phyloP scores from a whole-genome alignment of 2,797 vertebrate genomes.

The Tadarida brasiliensis region DNA sequence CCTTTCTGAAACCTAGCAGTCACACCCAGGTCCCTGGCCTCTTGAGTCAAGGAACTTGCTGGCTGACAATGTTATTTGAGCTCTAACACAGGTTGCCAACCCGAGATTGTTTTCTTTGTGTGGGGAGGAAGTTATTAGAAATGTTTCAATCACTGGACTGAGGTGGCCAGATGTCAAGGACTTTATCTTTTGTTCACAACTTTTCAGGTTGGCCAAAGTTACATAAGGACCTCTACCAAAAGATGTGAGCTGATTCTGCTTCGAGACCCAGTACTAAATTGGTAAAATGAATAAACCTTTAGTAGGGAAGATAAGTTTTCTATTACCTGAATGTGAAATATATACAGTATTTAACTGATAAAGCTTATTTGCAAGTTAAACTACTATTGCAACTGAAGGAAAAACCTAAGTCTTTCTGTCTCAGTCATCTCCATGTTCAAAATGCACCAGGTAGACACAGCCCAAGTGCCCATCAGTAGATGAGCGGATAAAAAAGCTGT shows the following conservation, averaged over 20 bases:
- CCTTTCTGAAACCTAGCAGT: conserved; percentile 54
- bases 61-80: conserved; percentile 25
- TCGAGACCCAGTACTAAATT: not conserved
- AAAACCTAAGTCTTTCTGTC: not conserved
- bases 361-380: conserved; percentile 29
- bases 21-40: conserved; percentile 56
- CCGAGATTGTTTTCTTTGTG: not conserved
- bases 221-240: not conserved
- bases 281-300: not conserved
- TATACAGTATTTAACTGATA: not conserved
- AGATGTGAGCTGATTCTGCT: not conserved
- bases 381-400: not conserved
- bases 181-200: not conserved
- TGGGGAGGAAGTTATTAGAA: not conserved
- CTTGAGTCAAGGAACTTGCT: conserved; percentile 4
- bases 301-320: not conserved
- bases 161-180: not conserved
- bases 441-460: not conserved
- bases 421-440: not conserved
- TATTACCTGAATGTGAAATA: conserved; percentile 4
- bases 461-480: too few species aligned
- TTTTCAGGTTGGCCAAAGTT: conserved; percentile 1
- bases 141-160: not conserved
- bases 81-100: not conserved
- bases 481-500: too few species aligned